Percentiles rank a stretch among this genome's conserved stretches.
Evolutionary conservation across 1,140 invertebrate species (phyloP).

Genomic region (Vanessa tameamea): DNA sequence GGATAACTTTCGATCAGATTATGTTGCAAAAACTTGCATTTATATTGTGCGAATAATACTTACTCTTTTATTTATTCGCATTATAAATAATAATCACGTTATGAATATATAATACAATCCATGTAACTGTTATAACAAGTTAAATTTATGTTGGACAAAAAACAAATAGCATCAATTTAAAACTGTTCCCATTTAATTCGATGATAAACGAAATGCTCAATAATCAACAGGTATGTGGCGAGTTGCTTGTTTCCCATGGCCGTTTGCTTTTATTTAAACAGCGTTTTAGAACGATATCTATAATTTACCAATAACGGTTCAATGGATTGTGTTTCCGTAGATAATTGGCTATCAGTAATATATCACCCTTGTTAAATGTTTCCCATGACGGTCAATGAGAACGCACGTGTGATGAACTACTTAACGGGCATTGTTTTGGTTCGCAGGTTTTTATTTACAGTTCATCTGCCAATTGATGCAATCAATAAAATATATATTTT

Average conservation of each 20-base stretch:
- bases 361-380: slow-evolving; percentile 72
- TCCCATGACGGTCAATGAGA: slow-evolving; percentile 56
- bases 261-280: slow-evolving; percentile 27
- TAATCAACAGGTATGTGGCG: neutral
- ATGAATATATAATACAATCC: neutral
- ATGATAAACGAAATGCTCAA: slow-evolving; percentile 20
- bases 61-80: neutral
- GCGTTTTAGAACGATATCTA: slow-evolving; percentile 45
- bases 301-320: slow-evolving; percentile 58
- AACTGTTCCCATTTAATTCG: slow-evolving; percentile 24
- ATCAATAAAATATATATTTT: neutral
- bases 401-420: slow-evolving; percentile 43
- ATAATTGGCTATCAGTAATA: slow-evolving; percentile 65
- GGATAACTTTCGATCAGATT: slow-evolving; percentile 6
- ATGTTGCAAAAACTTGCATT: slow-evolving; percentile 1
- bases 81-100: neutral
- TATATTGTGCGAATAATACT: neutral
- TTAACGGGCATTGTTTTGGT: slow-evolving; percentile 33
- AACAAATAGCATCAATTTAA: neutral
- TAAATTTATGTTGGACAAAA: neutral
- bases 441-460: slow-evolving; percentile 34
- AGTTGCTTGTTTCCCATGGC: slow-evolving; percentile 30
- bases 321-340: slow-evolving; percentile 48
- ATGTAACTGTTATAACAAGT: neutral
- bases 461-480: slow-evolving; percentile 12